Evolutionary conservation across 2,888 invertebrate species (phyloP), one percentile per base, ranked within the genome.

Genomic region (Apodemia mormo): DNA sequence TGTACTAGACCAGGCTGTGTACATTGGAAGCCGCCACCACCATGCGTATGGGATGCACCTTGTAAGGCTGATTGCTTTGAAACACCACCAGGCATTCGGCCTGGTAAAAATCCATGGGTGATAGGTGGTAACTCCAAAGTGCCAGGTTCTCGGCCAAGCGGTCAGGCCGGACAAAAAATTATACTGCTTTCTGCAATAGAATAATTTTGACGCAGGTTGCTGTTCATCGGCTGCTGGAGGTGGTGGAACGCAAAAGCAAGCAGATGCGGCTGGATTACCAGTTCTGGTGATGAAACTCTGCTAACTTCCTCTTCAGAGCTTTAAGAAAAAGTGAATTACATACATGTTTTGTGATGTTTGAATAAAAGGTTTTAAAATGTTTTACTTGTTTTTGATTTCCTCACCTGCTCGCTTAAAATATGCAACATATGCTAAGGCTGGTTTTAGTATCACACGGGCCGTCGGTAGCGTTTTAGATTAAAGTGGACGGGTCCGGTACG

Each of bases 1-100:
- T 89, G 89, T 76, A 87, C 87, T 73, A 88, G 87, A 74, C 82
- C 82, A 14, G 88, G 86, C 67, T 92, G 89, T 76, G 77, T 91
- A 29, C 89, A 89, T 76, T 90, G 89, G 85, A 80, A 89, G 76
- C 89, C 90, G 37, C 90, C 92, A 70, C 83, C 89, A 71, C 90
- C 90, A 22, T 92, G 90, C 74, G 80, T 89, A 66, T 91, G 90
- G 88, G 82, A 91, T 74, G 80, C 82, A 65, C 91, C 92, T 67
- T 92, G 91, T 76, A 90, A 89, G 80, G 91, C 91, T 1, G 91
- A 90, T 76, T 90, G 90, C 79, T 91, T 90, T 68, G 89, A 90
- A 74, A 80, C 89, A 49, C 85, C 77, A 2, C 82, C 82, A 37
- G 85, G 84, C 43, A 83, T 86, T 65, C 85, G 84, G 71, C 86